Evolutionary conservation across 2,113 vertebrate species (phyloP).

Genomic region (Camelus dromedarius): DNA sequence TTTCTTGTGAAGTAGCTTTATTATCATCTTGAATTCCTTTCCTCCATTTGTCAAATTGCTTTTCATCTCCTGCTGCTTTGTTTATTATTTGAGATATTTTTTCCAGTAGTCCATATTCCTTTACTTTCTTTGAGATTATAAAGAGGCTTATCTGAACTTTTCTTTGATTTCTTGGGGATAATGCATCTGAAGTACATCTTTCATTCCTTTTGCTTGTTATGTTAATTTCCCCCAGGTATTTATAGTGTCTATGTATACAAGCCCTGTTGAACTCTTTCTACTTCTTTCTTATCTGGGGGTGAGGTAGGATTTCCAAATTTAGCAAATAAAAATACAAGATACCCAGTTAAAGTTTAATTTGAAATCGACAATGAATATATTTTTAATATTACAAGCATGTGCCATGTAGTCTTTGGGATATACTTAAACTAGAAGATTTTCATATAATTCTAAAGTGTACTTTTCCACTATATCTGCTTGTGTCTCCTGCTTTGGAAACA

Average conservation of each 20-base stretch:
- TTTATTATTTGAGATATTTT: conserved; percentile 29
- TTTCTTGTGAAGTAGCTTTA: conserved; percentile 53
- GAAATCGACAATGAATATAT: conserved; percentile 9
- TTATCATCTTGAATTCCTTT: neutral
- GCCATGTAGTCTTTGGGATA: neutral
- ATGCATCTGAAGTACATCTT: conserved; percentile 3
- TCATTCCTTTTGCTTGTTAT: conserved; percentile 21
- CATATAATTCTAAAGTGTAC: neutral
- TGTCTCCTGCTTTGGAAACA: neutral
- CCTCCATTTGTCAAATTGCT: conserved; percentile 25
- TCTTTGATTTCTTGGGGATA: neutral
- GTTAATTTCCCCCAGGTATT: neutral
- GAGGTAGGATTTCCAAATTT: neutral
- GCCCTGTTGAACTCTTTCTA: neutral
- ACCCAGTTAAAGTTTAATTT: conserved; percentile 3
- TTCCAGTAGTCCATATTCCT: neutral
- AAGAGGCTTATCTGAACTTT: neutral
- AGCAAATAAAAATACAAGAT: neutral
- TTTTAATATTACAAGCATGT: neutral
- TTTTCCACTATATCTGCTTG: neutral
- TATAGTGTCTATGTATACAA: neutral
- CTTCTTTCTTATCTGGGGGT: conserved; percentile 33
- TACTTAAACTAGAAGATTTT: neutral
- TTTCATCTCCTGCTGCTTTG: neutral
- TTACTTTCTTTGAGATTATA: conserved; percentile 48